Base-by-base conservation (phyloP, 1,140 invertebrate genomes). In the Megalopta genalis region DNA sequence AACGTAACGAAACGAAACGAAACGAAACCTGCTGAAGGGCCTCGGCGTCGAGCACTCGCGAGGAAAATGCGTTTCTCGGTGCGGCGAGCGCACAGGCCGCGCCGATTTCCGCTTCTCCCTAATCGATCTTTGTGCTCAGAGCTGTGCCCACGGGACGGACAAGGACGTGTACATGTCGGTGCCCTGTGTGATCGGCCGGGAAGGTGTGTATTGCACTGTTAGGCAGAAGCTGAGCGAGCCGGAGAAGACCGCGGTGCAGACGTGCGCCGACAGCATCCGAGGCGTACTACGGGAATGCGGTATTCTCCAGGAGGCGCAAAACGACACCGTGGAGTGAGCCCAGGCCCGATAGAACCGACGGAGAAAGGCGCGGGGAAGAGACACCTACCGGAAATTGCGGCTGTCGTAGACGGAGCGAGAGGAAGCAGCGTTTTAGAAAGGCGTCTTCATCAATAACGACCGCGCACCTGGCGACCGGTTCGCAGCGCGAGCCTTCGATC, bases 151-250 rank as follows among this genome's bases (percentile, higher is more conserved):
- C 85, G 94, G 93, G n/a, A 94, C 94, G 70, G 93, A 95, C 77
- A 91, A 94, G 77, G 95, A 95, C 74, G 94, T 95, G 70, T 95
- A 94, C 87, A 92, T 95, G 88, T 95, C 94, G 64, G 86, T 95
- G 49, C 95, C 95, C 23, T 94, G 93, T 82, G 94, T 95, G 66
- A 83, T 95, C 57, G 94, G 94, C 65, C 91, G 92, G 23, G 93
- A 93, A 74, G 95, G 95, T 69, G 92, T 95, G 67, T 93, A 93
- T 79, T 91, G 94, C 82, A 92, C 94, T 64, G 90, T 95, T 62
- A 93, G 94, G 78, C 93, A 95, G 88, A 93, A 93, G 42, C 90
- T 95, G 67, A 94, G 87, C 57, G 91, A 94, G 37, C 85, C 89
- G 10, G 95, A 95, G 87, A 91, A 92, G 77, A 83, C 89, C 14